Evolutionary conservation across 2,113 vertebrate species (phyloP), one percentile per base, ranked within the genome.

Genomic region (Xiphophorus maculatus): DNA sequence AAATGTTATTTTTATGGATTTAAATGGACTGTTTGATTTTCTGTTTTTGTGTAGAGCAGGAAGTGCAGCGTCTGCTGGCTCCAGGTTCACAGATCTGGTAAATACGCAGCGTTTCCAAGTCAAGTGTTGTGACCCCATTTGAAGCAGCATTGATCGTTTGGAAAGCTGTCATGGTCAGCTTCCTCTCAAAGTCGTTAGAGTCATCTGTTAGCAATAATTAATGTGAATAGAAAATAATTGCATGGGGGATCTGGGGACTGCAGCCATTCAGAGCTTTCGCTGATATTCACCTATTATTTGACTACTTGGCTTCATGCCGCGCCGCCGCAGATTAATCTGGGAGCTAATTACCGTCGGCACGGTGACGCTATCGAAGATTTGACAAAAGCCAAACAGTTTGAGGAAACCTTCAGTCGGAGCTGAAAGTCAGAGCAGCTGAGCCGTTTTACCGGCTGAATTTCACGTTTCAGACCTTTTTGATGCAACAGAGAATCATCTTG

Each of bases 161-260:
- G 91, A 91, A 91, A 91, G 91, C 91, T 92, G 88, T 88, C 82
- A 85, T 87, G 85, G 90, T 91, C 90, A 92, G 94, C 93, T 94
- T 95, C 93, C 94, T 93, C 93, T 96, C 93, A 96, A 96, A 97
- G 96, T 96, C 95, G 95, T 97, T 96, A 96, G 94, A 94, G 94
- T 96, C 96, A 96, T 96, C 96, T 96, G 95, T 95, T 96, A 96
- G 95, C 92, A 94, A 96, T 96, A 97, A 97, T 96, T 96, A 97
- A 96, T 95, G 92, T 93, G 96, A 96, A 96, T 95, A 89, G 90
- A 93, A 96, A 96, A 96, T 97, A 97, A 98, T 97, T 97, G 95
- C 96, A 94, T 95, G 32, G 72, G 97, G 96, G 96, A 97, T 81
- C 92, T 87, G 80, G 96, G 94, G 96, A 97, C 93, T 93, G 27